Conservation (phyloP, 2,113 vertebrate genomes). For the Porphyrio hochstetteri region DNA sequence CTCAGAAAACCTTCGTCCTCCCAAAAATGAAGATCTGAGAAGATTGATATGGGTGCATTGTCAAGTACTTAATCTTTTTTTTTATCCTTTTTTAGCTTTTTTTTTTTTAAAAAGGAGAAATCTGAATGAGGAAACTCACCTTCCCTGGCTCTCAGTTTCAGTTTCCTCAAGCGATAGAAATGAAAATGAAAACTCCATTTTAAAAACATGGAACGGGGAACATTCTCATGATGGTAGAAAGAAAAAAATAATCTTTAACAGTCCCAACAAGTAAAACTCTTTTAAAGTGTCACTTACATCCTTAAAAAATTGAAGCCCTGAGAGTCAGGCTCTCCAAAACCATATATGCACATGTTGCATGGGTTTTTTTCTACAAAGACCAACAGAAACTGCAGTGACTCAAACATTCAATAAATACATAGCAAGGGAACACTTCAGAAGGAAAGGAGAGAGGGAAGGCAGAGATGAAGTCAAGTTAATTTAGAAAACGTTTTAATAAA, state of each 20-base stretch:
- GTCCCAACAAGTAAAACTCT: not conserved
- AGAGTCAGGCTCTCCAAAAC: not conserved
- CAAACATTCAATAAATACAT: slow-evolving; percentile 10
- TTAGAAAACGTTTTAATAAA: not conserved
- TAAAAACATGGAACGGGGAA: slow-evolving; percentile 11
- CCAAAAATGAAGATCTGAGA: not conserved
- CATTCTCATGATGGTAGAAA: not conserved
- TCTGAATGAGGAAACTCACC: slow-evolving; percentile 43
- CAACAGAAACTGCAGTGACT: not conserved
- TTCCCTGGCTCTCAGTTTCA: slow-evolving; percentile 8
- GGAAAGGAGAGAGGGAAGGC: not conserved
- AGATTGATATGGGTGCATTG: not conserved
- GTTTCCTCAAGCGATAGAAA: slow-evolving; percentile 13
- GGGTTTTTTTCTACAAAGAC: not conserved
- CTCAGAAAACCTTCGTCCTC: not conserved
- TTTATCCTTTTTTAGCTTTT: not conserved
- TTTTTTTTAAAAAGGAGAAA: not conserved
- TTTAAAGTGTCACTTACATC: not conserved
- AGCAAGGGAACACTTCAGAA: slow-evolving; percentile 20
- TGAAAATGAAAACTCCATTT: slow-evolving; percentile 52
- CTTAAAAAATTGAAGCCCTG: slow-evolving; percentile 33
- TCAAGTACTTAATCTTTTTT: not conserved
- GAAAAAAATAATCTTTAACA: not conserved
- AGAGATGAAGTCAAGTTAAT: not conserved
- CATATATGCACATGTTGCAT: not conserved